phyloP scores from a whole-genome alignment of 1,140 invertebrate species.

The Campoletis sonorensis region DNA sequence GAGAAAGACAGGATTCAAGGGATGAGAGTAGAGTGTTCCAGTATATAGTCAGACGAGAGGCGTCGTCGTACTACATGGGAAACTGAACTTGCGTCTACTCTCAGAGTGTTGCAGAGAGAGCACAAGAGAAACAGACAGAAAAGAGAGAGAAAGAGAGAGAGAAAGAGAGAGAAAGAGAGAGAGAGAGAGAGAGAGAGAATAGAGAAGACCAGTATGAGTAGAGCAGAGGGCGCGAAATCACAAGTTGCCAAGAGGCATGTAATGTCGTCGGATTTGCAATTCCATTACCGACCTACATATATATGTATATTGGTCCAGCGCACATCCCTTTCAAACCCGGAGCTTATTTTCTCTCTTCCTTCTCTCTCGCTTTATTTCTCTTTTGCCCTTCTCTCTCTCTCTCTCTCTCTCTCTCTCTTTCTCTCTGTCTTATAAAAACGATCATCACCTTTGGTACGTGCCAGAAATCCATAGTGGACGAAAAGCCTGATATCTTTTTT shows the following conservation, averaged over 20 bases:
- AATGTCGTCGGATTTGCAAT: conserved; percentile 75
- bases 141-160: conserved; percentile 56
- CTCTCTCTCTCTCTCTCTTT: conserved; percentile 1
- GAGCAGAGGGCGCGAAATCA: conserved; percentile 71
- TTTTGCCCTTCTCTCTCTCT: conserved; percentile 18
- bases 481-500: background rate
- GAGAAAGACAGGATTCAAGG: background rate
- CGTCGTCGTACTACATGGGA: conserved; percentile 15
- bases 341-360: background rate
- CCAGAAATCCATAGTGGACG: conserved; percentile 1
- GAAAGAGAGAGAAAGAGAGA: conserved; percentile 39
- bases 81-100: conserved; percentile 10
- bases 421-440: conserved; percentile 5
- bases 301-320: conserved; percentile 17
- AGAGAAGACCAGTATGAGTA: conserved; percentile 58
- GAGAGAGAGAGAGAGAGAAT: conserved; percentile 59
- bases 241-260: conserved; percentile 75
- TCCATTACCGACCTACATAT: conserved; percentile 69
- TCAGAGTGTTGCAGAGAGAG: conserved; percentile 10
- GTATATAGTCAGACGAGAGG: background rate
- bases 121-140: conserved; percentile 9
- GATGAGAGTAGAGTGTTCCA: conserved; percentile 10
- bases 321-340: conserved; percentile 2
- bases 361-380: background rate
- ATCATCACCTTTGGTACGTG: conserved; percentile 10